Base-by-base conservation (phyloP, 2,888 invertebrate species). In the Heliconius aoede region DNA sequence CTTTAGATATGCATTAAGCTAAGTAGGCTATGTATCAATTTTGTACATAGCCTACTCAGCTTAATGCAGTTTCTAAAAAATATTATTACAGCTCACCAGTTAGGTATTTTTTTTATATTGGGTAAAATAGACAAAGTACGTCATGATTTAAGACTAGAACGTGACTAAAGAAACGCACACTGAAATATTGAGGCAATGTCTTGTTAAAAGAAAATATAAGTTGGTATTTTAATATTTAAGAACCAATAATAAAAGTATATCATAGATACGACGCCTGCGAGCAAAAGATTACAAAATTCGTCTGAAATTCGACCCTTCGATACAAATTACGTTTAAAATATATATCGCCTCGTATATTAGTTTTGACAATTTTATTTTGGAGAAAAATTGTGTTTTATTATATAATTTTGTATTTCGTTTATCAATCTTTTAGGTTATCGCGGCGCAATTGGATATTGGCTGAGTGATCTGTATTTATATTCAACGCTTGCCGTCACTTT, bases 221-320 rank as follows among this genome's bases (percentile, higher is more conserved):
- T 26, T 26, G 26, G 18, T 26, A 18, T 8, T 40, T 65, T 69
- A 69, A 69, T 55, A 69, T 69, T 69, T 55, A 69, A 32, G n/a
- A 28, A 7, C 55, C 69, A 55, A 69, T 69, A 69, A 69, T 69
- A 32, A 65, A 65, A 36, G 65, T 65, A 40, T 69, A n/a, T 76
- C 67, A 72, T 76, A 76, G 67, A 72, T 60, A 72, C 65, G 72
- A 67, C 32, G 72, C 72, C 72, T 76, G 76, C 72, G 67, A 67
- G 67, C 60, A 58, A 30, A 13, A 76, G 76, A 76, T 76, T 76
- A 72, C 72, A 18, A 72, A 65, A 61, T 51, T 55, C 28, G 21
- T 24, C 60, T 64, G 72, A 76, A 76, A 72, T 46, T 65, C 72
- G 67, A 76, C 72, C 67, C 67, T 76, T 32, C 64, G 28, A 67